Percentiles rank a stretch among this genome's conserved stretches.
These are phyloP conservation scores for Rambutsinella grinnellia DNA, from an alignment of 2,888 invertebrate genomes.

Conservation along the genomic window DNA sequence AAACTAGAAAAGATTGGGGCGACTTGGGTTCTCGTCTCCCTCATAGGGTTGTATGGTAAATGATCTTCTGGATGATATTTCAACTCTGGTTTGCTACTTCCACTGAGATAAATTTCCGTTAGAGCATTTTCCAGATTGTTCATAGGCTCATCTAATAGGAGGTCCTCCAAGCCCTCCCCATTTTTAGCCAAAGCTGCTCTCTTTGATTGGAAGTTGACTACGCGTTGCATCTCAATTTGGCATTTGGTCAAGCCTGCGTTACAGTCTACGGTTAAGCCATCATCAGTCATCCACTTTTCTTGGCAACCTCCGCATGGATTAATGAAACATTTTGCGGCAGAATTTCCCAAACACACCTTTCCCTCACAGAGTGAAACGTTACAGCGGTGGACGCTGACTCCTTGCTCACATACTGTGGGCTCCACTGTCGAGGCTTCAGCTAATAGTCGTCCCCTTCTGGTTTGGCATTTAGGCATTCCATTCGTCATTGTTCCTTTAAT, in stretches of 20 bases:
- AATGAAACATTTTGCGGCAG: constrained; percentile 67
- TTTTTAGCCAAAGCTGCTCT: not conserved
- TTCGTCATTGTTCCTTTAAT: constrained; percentile 84
- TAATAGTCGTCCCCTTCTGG: constrained; percentile 74
- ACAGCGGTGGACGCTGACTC: constrained; percentile 68
- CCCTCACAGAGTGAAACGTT: constrained; percentile 67
- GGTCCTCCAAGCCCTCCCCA: not conserved
- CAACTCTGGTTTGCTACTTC: constrained; percentile 29
- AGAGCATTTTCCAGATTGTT: constrained; percentile 49
- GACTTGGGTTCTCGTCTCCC: constrained; percentile 49
- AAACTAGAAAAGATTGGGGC: constrained; percentile 60
- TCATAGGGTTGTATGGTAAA: not conserved
- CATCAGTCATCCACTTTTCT: constrained; percentile 67
- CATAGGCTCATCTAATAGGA: not conserved
- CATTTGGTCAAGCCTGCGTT: constrained; percentile 65
- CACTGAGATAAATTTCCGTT: constrained; percentile 41
- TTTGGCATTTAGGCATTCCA: constrained; percentile 83
- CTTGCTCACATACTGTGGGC: constrained; percentile 67
- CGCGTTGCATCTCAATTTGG: constrained; percentile 67
- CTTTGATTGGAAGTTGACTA: constrained; percentile 46
- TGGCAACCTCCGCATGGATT: constrained; percentile 69
- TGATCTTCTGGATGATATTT: constrained; percentile 31
- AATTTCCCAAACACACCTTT: constrained; percentile 68
- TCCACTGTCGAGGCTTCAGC: constrained; percentile 46
- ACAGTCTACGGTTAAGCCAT: constrained; percentile 67